These are phyloP conservation scores for Sceloporus tristichus DNA, from an alignment of 2,113 vertebrate genomes.

Conservation along the genomic window DNA sequence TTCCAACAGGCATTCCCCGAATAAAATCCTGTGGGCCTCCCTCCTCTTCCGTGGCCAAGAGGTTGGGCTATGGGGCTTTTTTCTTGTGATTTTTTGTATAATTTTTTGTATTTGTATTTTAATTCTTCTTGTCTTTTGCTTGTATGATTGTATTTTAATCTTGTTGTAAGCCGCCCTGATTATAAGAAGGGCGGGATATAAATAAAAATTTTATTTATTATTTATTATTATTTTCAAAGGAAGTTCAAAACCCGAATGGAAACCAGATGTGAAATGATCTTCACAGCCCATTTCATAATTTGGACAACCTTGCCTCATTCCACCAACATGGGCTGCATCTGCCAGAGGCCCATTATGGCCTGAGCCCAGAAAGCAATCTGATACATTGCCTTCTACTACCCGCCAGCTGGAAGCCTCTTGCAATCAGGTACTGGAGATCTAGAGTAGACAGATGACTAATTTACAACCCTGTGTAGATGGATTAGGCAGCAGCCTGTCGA, in stretches of 20 bases:
- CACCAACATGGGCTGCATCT: background rate
- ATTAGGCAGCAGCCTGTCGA: constrained; percentile 21
- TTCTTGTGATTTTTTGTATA: no score
- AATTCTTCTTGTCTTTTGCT: no score
- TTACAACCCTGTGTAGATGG: constrained; percentile 5
- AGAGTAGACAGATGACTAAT: constrained; percentile 40
- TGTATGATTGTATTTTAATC: no score
- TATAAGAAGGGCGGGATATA: no score
- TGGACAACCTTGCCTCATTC: constrained; percentile 1
- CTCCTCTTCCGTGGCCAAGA: no score
- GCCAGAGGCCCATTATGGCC: background rate
- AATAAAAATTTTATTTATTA: no score
- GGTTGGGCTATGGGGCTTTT: no score
- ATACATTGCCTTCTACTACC: constrained; percentile 23
- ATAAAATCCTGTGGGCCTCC: no score
- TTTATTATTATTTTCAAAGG: constrained; percentile 20
- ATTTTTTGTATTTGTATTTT: no score
- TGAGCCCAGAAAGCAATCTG: constrained; percentile 20
- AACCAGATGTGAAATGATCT: background rate
- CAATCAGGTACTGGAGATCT: constrained; percentile 25
- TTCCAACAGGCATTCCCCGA: no score
- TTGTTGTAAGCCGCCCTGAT: no score
- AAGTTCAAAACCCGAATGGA: background rate
- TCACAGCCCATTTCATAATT: background rate
- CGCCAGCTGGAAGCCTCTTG: constrained; percentile 20